phyloP scores from a whole-genome alignment of 2,888 invertebrate genomes.

The Drosophila austrosaltans region DNA sequence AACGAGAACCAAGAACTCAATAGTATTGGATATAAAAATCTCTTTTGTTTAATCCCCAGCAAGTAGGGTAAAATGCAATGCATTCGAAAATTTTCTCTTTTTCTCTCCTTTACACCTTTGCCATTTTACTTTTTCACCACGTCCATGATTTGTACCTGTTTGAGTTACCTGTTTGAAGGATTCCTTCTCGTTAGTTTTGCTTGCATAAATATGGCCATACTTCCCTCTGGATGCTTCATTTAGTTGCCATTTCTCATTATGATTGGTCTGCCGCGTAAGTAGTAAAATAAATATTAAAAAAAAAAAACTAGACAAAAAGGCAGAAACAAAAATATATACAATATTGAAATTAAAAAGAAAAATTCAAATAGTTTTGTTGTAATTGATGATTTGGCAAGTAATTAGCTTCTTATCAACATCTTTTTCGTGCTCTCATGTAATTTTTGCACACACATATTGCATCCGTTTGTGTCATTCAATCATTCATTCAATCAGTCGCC shows the following conservation, averaged over 20 bases:
- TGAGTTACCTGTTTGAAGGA: conserved; percentile 25
- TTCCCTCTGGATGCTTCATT: conserved; percentile 28
- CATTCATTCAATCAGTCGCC: conserved; percentile 42
- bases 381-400: background rate
- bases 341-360: background rate
- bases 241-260: conserved; percentile 53
- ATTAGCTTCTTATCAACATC: conserved; percentile 7
- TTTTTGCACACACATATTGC: conserved; percentile 43
- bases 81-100: too few species aligned
- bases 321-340: background rate
- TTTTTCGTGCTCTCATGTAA: conserved; percentile 11
- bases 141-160: conserved; percentile 28
- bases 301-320: background rate
- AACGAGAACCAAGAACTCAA: too few species aligned
- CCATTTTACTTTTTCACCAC: background rate
- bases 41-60: too few species aligned
- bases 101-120: too few species aligned
- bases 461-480: conserved; percentile 23
- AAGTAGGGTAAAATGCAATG: too few species aligned
- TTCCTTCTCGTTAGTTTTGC: conserved; percentile 23
- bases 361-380: conserved; percentile 1
- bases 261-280: conserved; percentile 71
- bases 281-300: conserved; percentile 21
- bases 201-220: conserved; percentile 27
- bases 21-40: too few species aligned